phyloP scores from a whole-genome alignment of 1,140 invertebrate genomes.

The Drosophila fuyamai region DNA sequence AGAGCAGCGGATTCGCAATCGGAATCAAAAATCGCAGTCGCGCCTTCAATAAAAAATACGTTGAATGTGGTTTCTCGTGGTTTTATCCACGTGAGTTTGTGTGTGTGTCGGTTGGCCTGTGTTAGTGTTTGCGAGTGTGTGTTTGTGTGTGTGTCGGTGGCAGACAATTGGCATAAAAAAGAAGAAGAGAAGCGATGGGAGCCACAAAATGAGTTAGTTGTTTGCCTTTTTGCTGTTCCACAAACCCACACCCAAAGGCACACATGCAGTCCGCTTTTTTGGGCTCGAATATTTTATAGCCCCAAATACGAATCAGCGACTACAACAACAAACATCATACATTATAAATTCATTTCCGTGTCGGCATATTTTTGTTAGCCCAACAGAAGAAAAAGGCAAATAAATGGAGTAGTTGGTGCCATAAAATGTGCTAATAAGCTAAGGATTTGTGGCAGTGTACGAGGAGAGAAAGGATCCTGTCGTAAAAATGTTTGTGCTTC shows the following conservation, averaged over 20 bases:
- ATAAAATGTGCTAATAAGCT: slow-evolving; percentile 78
- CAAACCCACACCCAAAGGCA: slow-evolving; percentile 5
- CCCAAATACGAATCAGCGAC: slow-evolving; percentile 29
- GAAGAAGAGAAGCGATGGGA: slow-evolving; percentile 56
- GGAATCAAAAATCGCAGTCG: slow-evolving; percentile 60
- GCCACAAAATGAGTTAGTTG: slow-evolving; percentile 80
- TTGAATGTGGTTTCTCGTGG: slow-evolving; percentile 46
- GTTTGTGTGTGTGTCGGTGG: slow-evolving; percentile 17
- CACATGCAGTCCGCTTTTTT: slow-evolving; percentile 33
- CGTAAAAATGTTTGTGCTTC: slow-evolving; percentile 2
- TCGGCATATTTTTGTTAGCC: slow-evolving; percentile 59
- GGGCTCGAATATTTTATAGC: slow-evolving; percentile 40
- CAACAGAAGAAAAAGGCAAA: slow-evolving; percentile 15
- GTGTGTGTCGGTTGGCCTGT: slow-evolving; percentile 1
- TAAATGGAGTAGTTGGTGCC: slow-evolving; percentile 56
- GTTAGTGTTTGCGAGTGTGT: slow-evolving; percentile 1
- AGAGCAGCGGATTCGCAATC: slow-evolving; percentile 46
- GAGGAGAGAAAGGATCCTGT: not conserved
- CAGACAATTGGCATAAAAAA: slow-evolving; percentile 75
- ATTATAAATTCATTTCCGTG: slow-evolving; percentile 81
- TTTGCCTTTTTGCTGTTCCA: slow-evolving; percentile 60
- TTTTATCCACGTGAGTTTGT: slow-evolving; percentile 24
- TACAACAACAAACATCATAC: slow-evolving; percentile 55
- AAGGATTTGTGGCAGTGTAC: slow-evolving; percentile 54
- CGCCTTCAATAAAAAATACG: slow-evolving; percentile 51